Evolutionary conservation across 2,113 vertebrate genomes (phyloP), one percentile per base, ranked within the genome.

Genomic region (Sebastes fasciatus): DNA sequence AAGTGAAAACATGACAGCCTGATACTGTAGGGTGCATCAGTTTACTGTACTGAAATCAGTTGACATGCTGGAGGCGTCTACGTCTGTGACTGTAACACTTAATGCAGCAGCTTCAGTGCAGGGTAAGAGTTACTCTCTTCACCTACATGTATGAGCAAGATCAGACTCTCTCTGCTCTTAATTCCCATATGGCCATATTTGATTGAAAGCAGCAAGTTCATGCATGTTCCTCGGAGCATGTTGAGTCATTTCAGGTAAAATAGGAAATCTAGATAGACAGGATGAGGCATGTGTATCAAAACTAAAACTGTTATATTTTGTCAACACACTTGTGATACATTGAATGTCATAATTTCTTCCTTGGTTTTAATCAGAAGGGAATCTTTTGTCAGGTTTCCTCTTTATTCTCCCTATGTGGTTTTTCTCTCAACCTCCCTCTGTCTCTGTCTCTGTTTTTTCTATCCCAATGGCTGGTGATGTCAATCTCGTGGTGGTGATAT

Each of bases 121-220:
- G 55, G 23, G 3, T 43, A 6, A 10, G 6, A 58, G 54, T 40
- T 46, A 2, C 60, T 49, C 13, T 0, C 58, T 63, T 54, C 51
- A 23, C 12, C 45, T 46, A 48, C 87, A 2, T 69, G 87, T 80
- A 21, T 13, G 23, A 40, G 70, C 89, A 74, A 3, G 74, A 85
- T 45, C 17, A 4, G 9, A 40, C 17, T 45, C 14, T 62, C 34
- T 3, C 26, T 34, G 66, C 43, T 16, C 54, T 67, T 5, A 21
- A 46, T 61, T 51, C 55, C 58, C 17, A 19, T 42, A 46, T 9
- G 9, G 5, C 60, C 45, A 19, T 17, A 19, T 58, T 77, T 8
- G 49, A 52, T 46, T 57, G 26, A 72, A 81, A 58, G 11, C 34
- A 19, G 46, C 82, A 34, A 0, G 86, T 61, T 52, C 3, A 4